Evolutionary conservation across 1,140 invertebrate genomes (phyloP), one percentile per base, ranked within the genome.

Genomic region (Forficula auricularia): DNA sequence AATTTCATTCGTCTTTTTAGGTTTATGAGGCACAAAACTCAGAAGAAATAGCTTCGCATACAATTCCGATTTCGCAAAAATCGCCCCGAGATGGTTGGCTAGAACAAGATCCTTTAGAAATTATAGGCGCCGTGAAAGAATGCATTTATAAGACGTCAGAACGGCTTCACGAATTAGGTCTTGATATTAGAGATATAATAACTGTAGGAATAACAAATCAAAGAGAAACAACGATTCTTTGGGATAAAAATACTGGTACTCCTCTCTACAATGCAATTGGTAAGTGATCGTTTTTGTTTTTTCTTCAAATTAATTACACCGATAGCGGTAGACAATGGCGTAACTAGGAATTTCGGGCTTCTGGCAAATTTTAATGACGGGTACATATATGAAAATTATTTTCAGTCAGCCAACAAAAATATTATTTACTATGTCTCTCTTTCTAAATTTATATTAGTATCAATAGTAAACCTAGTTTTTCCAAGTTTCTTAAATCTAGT

Each of bases 11-110:
- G n/a, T n/a, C 20, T 46, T 44, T 56, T 45, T 56, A 85, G 76
- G 73, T 95, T 39, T 96, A 89, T 64, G 76, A 80, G 51, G 81
- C 83, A 34, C 79, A 80, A 47, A 75, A 80, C 27, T 78, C 81
- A 14, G 75, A 85, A 49, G 75, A 95, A 54, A 61, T 95, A 8
- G 77, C 76, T 0, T 79, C 80, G 13, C 79, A 92, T 63, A 82
- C 89, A 52, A 73, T 85, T n/a, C 84, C 92, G 55, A 75, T 91
- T 38, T 71, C 75, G 38, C 75, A 79, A 41, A 61, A 77, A 8
- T 77, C 65, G 51, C 85, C 87, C 0, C 72, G 84, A 47, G 86
- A 92, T 65, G 88, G 88, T 54, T 98, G 91, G 91, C 80, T 85
- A 6, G 94, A 98, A 60, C 86, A 95, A 58, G 84, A 96, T 58